These are phyloP conservation scores for Campoplex nolae DNA, from an alignment of 2,888 invertebrate genomes.

Conservation along the genomic window DNA sequence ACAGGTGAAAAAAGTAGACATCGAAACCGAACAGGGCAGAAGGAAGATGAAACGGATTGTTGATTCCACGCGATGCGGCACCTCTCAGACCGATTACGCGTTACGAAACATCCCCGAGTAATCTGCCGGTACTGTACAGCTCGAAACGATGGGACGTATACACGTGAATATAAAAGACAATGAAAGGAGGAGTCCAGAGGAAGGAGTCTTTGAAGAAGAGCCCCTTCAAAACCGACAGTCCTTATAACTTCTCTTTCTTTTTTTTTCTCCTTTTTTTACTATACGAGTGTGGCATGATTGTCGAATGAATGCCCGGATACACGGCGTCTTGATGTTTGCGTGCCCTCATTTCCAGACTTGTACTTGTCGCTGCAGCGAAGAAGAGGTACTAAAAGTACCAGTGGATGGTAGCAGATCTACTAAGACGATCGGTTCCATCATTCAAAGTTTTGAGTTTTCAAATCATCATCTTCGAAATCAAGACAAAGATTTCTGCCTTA, in stretches of 20 bases:
- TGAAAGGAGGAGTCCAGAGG: conserved; percentile 62
- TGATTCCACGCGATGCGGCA: conserved; percentile 54
- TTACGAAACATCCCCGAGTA: conserved; percentile 52
- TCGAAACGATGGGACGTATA: conserved; percentile 8
- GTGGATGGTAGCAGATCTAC: not conserved
- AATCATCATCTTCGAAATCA: not conserved
- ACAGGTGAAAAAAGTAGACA: conserved; percentile 5
- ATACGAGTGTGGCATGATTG: conserved; percentile 62
- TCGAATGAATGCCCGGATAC: conserved; percentile 81
- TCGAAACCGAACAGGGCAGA: conserved; percentile 13
- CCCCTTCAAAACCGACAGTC: conserved; percentile 28
- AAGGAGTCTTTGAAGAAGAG: conserved; percentile 36
- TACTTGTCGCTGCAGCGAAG: conserved; percentile 23
- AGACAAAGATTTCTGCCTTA: too few relatives aligned
- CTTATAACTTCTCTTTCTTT: conserved; percentile 33
- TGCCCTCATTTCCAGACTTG: conserved; percentile 62
- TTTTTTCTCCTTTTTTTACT: conserved; percentile 27
- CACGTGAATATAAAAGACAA: conserved; percentile 47
- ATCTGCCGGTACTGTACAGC: conserved; percentile 17
- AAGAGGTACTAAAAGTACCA: conserved; percentile 3
- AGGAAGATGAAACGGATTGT: conserved; percentile 40
- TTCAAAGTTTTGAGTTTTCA: not conserved
- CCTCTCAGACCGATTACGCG: conserved; percentile 51
- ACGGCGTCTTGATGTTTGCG: conserved; percentile 77
- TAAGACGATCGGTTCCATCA: not conserved